Evolutionary conservation across 2,888 invertebrate genomes (phyloP).

Genomic region (Hypomecis punctinalis): DNA sequence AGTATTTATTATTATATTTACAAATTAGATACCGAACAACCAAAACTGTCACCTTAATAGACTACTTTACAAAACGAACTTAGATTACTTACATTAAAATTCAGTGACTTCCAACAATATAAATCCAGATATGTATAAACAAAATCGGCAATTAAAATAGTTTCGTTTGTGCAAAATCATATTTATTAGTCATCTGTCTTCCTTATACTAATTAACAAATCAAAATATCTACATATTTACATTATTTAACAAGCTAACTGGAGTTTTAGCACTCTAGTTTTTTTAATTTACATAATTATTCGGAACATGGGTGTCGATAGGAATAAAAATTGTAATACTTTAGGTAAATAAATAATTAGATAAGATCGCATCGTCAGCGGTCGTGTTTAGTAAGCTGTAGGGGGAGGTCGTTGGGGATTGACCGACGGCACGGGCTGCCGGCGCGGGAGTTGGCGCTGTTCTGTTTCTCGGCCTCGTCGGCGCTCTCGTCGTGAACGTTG

Average conservation of each 20-base stretch:
- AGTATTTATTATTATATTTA: constrained; percentile 24
- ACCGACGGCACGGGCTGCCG: constrained; percentile 73
- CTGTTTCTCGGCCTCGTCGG: constrained; percentile 84
- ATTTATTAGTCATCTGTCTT: constrained; percentile 61
- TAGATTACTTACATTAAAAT: constrained; percentile 10
- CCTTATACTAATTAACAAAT: constrained; percentile 69
- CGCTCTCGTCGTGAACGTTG: constrained; percentile 92
- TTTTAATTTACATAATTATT: constrained; percentile 72
- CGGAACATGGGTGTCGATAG: constrained; percentile 69
- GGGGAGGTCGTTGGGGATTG: constrained; percentile 82
- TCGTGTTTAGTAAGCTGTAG: constrained; percentile 90
- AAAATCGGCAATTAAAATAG: constrained; percentile 22
- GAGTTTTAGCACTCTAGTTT: constrained; percentile 69
- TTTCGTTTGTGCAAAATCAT: constrained; percentile 68
- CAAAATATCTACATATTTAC: constrained; percentile 74
- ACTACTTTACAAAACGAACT: constrained; percentile 28
- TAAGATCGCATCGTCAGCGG: constrained; percentile 75
- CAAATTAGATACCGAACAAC: constrained; percentile 28
- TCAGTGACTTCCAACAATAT: constrained; percentile 31
- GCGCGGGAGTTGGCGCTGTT: constrained; percentile 78
- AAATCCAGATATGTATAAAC: constrained; percentile 14
- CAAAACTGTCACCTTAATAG: constrained; percentile 42
- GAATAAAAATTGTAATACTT: constrained; percentile 69
- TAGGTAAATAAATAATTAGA: constrained; percentile 62
- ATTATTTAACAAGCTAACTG: constrained; percentile 73